phyloP scores from a whole-genome alignment of 2,888 invertebrate species.

The Leptinotarsa peninsularis region DNA sequence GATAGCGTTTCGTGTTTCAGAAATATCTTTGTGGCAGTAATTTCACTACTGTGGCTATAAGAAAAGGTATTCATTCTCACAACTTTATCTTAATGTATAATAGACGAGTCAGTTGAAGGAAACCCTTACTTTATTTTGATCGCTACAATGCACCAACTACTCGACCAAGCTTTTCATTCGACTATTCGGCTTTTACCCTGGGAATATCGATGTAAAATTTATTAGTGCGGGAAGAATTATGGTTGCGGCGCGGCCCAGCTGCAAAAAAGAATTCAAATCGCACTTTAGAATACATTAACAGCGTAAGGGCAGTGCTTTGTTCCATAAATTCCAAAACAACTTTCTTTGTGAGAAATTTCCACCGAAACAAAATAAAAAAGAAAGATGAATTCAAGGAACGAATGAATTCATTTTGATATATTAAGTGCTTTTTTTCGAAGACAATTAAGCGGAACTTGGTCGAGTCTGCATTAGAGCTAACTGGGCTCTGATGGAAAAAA shows the following conservation, averaged over 20 bases:
- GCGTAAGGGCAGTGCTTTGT: slow-evolving; percentile 41
- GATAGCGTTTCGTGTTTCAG: too few relatives aligned
- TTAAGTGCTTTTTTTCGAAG: slow-evolving; percentile 3
- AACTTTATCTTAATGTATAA: too few relatives aligned
- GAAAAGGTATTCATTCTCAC: too few relatives aligned
- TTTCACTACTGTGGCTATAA: too few relatives aligned
- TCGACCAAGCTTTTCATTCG: slow-evolving; percentile 28
- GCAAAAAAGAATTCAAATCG: slow-evolving; percentile 43
- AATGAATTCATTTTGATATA: slow-evolving; percentile 1
- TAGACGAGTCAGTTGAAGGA: neutral
- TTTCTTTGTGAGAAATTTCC: slow-evolving; percentile 14
- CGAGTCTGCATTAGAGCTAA: neutral
- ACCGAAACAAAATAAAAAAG: neutral
- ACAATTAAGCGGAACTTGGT: slow-evolving; percentile 4
- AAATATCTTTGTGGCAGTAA: too few relatives aligned
- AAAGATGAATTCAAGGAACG: neutral
- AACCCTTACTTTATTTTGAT: neutral
- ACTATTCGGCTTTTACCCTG: slow-evolving; percentile 32
- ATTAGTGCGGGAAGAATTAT: slow-evolving; percentile 38
- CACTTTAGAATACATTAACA: slow-evolving; percentile 48
- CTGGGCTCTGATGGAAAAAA: neutral
- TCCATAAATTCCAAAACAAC: slow-evolving; percentile 33
- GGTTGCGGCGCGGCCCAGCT: slow-evolving; percentile 27
- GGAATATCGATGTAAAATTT: slow-evolving; percentile 37
- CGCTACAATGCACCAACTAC: slow-evolving; percentile 21